Evolutionary conservation across 2,797 vertebrate species (phyloP).

Genomic region (Trachurus trachurus): DNA sequence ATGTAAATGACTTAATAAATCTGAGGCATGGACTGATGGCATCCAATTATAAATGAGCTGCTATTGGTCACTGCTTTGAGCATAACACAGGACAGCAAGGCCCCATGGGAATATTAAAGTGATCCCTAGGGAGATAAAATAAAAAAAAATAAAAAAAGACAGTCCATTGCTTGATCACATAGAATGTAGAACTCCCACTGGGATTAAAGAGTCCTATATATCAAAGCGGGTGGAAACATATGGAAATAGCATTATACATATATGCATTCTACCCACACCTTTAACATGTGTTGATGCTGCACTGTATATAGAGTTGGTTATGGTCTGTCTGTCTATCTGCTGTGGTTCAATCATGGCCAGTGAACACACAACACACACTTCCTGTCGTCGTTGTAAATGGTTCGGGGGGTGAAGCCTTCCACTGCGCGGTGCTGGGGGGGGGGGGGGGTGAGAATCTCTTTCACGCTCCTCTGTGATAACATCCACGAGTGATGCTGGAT

Average conservation of each 20-base stretch:
- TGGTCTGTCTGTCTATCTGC: no score
- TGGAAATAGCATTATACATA: background rate
- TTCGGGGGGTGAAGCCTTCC: slow-evolving; percentile 53
- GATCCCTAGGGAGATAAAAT: slow-evolving; percentile 31
- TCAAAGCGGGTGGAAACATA: slow-evolving; percentile 31
- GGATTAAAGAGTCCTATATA: background rate
- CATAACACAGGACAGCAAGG: background rate
- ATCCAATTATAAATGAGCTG: slow-evolving; percentile 37
- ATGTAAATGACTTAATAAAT: background rate
- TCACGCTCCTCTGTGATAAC: slow-evolving; percentile 47
- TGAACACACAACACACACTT: slow-evolving; percentile 48
- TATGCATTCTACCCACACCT: background rate
- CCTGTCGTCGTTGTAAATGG: slow-evolving; percentile 29
- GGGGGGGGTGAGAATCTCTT: slow-evolving; percentile 51
- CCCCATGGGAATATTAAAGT: slow-evolving; percentile 16
- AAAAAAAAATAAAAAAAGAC: background rate
- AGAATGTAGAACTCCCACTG: slow-evolving; percentile 14
- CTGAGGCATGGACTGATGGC: slow-evolving; percentile 5
- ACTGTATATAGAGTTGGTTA: background rate
- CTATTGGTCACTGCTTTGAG: background rate
- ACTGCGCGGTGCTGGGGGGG: slow-evolving; percentile 35
- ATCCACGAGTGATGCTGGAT: slow-evolving; percentile 49
- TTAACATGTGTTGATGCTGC: background rate
- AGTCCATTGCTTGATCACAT: slow-evolving; percentile 32
- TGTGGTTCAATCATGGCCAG: slow-evolving; percentile 38